phyloP scores from a whole-genome alignment of 2,113 vertebrate species.

The Lagopus leucura region DNA sequence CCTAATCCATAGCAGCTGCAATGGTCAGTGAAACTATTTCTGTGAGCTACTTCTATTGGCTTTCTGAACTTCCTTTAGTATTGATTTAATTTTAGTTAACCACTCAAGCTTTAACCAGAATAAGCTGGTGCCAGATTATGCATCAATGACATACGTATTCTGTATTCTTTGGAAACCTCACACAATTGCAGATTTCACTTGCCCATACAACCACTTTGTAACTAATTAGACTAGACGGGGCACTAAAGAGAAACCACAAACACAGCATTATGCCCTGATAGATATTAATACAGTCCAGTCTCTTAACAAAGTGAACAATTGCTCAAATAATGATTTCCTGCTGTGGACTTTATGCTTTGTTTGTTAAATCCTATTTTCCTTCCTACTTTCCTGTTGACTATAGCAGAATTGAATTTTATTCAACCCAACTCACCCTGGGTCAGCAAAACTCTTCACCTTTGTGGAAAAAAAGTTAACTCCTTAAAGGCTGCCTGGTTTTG shows the following conservation, averaged over 20 bases:
- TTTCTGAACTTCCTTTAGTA: conserved; percentile 53
- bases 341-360: conserved; percentile 77
- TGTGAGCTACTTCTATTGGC: conserved; percentile 68
- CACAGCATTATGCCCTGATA: conserved; percentile 60
- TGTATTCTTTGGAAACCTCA: conserved; percentile 33
- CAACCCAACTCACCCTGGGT: conserved; percentile 63
- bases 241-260: conserved; percentile 67
- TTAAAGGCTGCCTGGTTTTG: neutral
- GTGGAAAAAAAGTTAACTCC: conserved; percentile 65
- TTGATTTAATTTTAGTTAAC: conserved; percentile 56
- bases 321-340: conserved; percentile 83
- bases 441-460: conserved; percentile 74
- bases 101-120: conserved; percentile 37
- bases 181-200: conserved; percentile 54
- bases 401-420: conserved; percentile 77
- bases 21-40: conserved; percentile 68
- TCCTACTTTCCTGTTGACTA: conserved; percentile 84
- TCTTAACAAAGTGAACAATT: conserved; percentile 80
- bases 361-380: conserved; percentile 84
- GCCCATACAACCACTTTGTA: conserved; percentile 53
- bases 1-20: conserved; percentile 74
- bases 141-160: conserved; percentile 60
- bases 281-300: conserved; percentile 64
- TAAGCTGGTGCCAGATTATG: conserved; percentile 53
- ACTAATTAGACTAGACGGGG: conserved; percentile 74